A percentile compares a stretch with the other conserved stretches of the same genome.
These are phyloP conservation scores for Digitonthophagus gazella DNA, from an alignment of 2,888 invertebrate genomes.

Conservation along the genomic window DNA sequence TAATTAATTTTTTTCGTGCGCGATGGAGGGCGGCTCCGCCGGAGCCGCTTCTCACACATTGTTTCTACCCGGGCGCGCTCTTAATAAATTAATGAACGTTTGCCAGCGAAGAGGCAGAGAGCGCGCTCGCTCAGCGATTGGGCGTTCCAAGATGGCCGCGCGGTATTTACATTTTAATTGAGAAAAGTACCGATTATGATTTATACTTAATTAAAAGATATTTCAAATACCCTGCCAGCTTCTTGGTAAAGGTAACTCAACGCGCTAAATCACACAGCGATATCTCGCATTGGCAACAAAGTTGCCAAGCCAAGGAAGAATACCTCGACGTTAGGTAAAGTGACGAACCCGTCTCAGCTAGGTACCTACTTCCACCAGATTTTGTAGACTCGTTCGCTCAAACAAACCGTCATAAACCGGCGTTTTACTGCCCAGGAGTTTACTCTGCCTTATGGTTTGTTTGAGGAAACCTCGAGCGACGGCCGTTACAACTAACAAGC, in stretches of 20 bases:
- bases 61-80: constrained; percentile 28
- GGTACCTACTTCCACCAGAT: too few relatives aligned
- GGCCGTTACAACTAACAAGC: neutral
- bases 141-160: constrained; percentile 46
- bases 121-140: constrained; percentile 34
- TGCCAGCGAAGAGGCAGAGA: constrained; percentile 35
- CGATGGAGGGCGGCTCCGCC: neutral
- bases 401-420: neutral
- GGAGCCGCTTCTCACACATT: constrained; percentile 24
- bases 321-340: too few relatives aligned
- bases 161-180: constrained; percentile 46
- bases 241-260: neutral
- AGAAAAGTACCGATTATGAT: constrained; percentile 35
- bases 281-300: neutral
- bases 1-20: constrained; percentile 26
- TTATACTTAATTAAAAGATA: constrained; percentile 29
- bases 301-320: too few relatives aligned
- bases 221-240: constrained; percentile 12
- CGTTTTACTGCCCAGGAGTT: neutral
- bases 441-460: neutral
- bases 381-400: neutral
- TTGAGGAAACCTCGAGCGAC: neutral
- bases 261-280: neutral
- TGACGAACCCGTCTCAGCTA: too few relatives aligned
- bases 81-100: constrained; percentile 41